phyloP scores from a whole-genome alignment of 2,797 vertebrate species.

The Dallia pectoralis region DNA sequence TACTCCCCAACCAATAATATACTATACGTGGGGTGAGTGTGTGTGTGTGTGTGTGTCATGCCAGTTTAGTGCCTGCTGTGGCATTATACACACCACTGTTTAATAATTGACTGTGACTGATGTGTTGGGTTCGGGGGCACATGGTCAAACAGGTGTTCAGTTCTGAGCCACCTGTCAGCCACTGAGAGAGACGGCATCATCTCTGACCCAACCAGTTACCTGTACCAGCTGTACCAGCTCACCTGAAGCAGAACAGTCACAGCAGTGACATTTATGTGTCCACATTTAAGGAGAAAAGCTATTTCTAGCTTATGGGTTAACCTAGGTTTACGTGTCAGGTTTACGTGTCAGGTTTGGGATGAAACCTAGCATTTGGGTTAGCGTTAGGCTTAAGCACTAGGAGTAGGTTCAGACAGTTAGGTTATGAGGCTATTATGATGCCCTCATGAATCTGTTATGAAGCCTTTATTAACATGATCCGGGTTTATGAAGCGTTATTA shows the following conservation, averaged over 20 bases:
- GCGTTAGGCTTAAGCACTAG: too few relatives aligned
- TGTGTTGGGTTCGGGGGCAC: conserved; percentile 30
- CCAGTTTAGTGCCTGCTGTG: conserved; percentile 33
- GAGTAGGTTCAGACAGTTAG: too few relatives aligned
- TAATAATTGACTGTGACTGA: conserved; percentile 62
- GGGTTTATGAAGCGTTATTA: conserved; percentile 33
- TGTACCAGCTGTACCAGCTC: conserved; percentile 46
- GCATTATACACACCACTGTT: conserved; percentile 45
- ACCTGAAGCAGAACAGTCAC: conserved; percentile 43
- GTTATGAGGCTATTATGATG: background rate
- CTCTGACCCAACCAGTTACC: conserved; percentile 62
- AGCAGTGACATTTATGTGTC: background rate
- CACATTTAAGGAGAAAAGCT: too few relatives aligned
- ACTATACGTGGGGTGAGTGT: background rate
- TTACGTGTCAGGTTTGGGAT: too few relatives aligned
- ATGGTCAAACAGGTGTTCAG: conserved; percentile 51
- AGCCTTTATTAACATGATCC: background rate
- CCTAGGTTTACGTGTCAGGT: too few relatives aligned
- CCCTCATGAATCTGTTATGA: background rate
- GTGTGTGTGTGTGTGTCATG: conserved; percentile 19
- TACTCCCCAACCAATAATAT: too few relatives aligned
- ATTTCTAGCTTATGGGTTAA: too few relatives aligned
- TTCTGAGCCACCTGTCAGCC: conserved; percentile 52
- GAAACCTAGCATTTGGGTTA: too few relatives aligned
- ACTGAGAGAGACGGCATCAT: conserved; percentile 51